Percentiles rank a stretch among this genome's conserved stretches.
Evolutionary conservation across 2,888 invertebrate species (phyloP).

Genomic region (Fragum whitleyi): DNA sequence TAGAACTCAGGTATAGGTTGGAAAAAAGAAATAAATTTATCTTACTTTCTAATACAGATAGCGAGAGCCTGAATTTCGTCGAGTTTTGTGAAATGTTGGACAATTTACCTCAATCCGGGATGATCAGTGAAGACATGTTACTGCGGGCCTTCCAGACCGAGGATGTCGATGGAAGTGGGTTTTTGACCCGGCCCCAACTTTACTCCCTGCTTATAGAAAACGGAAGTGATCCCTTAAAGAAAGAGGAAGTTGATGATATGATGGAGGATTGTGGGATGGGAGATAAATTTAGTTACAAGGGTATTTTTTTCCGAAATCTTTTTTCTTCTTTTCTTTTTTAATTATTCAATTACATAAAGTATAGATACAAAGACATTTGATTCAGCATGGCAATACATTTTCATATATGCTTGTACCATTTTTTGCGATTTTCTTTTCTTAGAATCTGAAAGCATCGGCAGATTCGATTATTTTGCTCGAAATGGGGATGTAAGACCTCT

Average conservation of each 20-base stretch:
- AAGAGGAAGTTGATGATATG: slow-evolving; percentile 66
- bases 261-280: slow-evolving; percentile 65
- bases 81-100: slow-evolving; percentile 63
- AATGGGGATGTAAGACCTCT: no score
- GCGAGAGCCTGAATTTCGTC: slow-evolving; percentile 56
- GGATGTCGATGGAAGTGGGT: slow-evolving; percentile 54
- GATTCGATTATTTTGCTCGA: no score
- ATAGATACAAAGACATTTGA: background rate
- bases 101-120: slow-evolving; percentile 59
- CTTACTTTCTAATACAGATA: slow-evolving; percentile 39
- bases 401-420: no score
- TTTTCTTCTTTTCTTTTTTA: background rate
- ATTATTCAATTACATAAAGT: background rate
- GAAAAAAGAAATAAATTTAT: no score
- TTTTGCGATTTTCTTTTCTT: no score
- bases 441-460: no score
- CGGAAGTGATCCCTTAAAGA: slow-evolving; percentile 59
- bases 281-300: slow-evolving; percentile 61
- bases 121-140: slow-evolving; percentile 54
- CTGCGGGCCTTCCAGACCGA: slow-evolving; percentile 54
- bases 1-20: no score
- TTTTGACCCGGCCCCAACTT: slow-evolving; percentile 49
- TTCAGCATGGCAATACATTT: background rate
- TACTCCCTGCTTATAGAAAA: slow-evolving; percentile 58
- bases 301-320: slow-evolving; percentile 17